phyloP scores from a whole-genome alignment of 2,797 vertebrate genomes.

The Poeciliopsis infans region DNA sequence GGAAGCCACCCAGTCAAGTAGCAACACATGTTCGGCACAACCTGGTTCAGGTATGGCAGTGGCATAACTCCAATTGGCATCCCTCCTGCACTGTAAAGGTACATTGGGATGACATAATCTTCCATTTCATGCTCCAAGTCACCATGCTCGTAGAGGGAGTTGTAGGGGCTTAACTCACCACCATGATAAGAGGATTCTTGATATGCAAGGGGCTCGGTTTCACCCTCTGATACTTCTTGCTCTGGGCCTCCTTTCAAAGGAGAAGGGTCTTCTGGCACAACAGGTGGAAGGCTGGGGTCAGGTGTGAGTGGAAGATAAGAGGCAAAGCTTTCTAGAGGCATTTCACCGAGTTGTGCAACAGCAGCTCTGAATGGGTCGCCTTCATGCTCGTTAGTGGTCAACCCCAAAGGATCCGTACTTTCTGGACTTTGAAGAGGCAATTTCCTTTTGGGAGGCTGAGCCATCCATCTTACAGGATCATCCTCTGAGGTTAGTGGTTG shows the following conservation, averaged over 20 bases:
- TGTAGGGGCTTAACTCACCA: slow-evolving; percentile 24
- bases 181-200: slow-evolving; percentile 1
- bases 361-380: background rate
- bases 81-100: background rate
- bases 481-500: background rate
- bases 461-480: background rate
- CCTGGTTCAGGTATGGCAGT: background rate
- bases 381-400: background rate
- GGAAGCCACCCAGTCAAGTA: slow-evolving; percentile 39
- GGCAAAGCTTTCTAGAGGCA: background rate
- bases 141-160: slow-evolving; percentile 17
- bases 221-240: background rate
- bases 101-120: background rate
- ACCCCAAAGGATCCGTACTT: background rate
- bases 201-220: slow-evolving; percentile 1
- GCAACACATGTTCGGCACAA: background rate
- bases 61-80: fast-evolving
- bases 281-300: background rate
- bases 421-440: background rate
- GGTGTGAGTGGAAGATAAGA: background rate
- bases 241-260: background rate
- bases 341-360: background rate
- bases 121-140: slow-evolving; percentile 27
- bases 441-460: background rate
- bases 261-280: slow-evolving; percentile 13